phyloP scores from a whole-genome alignment of 2,113 vertebrate species.

The Eclectus roratus region DNA sequence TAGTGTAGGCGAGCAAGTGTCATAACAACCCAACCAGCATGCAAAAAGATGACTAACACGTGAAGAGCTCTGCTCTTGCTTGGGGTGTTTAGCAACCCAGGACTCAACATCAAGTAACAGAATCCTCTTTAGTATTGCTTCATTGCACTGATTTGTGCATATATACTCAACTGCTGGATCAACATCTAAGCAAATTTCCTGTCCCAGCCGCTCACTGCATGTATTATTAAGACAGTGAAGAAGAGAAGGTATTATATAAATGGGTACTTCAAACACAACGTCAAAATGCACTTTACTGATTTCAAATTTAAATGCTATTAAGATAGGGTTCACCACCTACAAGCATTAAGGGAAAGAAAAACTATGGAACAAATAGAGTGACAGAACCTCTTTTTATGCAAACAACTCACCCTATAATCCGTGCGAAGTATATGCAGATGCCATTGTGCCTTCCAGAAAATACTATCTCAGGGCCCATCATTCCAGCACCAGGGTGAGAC shows the following conservation, averaged over 20 bases:
- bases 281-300: neutral
- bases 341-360: neutral
- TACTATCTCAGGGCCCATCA: slow-evolving; percentile 89
- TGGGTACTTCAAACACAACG: neutral
- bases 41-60: neutral
- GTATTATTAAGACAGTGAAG: neutral
- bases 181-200: neutral
- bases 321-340: neutral
- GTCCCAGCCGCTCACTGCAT: neutral
- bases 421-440: slow-evolving; percentile 92
- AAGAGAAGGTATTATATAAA: neutral
- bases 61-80: neutral
- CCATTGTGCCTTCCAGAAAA: slow-evolving; percentile 98
- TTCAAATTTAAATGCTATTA: neutral
- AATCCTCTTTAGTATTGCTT: neutral
- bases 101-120: neutral
- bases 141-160: neutral
- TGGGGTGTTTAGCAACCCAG: neutral
- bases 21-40: neutral
- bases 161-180: neutral
- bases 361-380: neutral
- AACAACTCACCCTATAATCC: slow-evolving; percentile 89
- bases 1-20: neutral
- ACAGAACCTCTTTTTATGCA: neutral
- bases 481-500: slow-evolving; percentile 58